Base-by-base conservation (phyloP, 2,797 vertebrate genomes). In the Ciconia nigra region DNA sequence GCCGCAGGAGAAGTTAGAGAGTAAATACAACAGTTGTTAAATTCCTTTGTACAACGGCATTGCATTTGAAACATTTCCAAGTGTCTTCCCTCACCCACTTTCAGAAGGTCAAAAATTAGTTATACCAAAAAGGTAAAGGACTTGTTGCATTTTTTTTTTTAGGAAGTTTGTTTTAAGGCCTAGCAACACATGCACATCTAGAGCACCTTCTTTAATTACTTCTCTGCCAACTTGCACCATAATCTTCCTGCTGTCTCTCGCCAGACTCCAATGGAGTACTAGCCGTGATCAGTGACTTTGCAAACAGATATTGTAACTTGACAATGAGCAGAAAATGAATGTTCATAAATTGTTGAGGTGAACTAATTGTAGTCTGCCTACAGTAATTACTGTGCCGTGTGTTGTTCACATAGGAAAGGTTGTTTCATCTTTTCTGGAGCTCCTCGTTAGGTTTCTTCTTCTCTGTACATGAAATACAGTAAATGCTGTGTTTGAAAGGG, bases 401-500 rank as follows among this genome's bases (percentile, higher is more conserved):
- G n/a, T 4, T 66, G 51, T 4, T 31, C 24, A 4, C 26, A 7
- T 13, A 9, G 1, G 0, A 33, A 22, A 57, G 7, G 5, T 41
- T 15, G 1, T 9, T 58, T 51, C 9, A 3, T 12, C 35, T 42
- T 31, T 25, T 8, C 29, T 33, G 62, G 28, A 67, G 58, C 21
- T n/a, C 31, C 41, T 67, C 3, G 1, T 10, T 49, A 20, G 58
- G 37, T 59, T 79, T 39, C 20, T 22, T 37, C n/a, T 10, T 46
- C 17, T 11, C 16, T 80, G 37, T 26, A 3, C 2, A 0, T 31
- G 47, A 22, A 18, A 1, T 7, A 31, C 0, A 2, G 19, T 14
- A 11, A 35, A 2, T 22, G 8, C 39, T 31, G 66, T 20, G 37
- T 24, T 77, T 33, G 35, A 19, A 54, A n/a, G 31, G 42, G n/a